phyloP scores from a whole-genome alignment of 2,113 vertebrate species.

The Mirounga angustirostris region DNA sequence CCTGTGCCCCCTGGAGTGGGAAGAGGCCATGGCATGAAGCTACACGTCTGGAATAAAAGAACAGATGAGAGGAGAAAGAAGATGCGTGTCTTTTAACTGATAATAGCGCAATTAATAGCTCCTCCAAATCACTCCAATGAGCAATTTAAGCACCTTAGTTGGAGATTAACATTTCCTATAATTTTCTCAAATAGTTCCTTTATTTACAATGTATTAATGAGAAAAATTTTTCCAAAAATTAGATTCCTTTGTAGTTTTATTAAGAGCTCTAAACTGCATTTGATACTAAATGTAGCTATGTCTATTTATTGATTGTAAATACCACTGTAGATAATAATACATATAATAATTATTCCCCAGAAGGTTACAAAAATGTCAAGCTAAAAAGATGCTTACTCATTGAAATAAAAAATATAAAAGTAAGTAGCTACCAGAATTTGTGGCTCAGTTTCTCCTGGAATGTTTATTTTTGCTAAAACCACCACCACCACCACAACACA shows the following conservation, averaged over 20 bases:
- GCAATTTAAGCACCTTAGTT: conserved; percentile 9
- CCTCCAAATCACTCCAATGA: not conserved
- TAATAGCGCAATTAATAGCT: not conserved
- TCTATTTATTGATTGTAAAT: not conserved
- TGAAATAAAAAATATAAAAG: not conserved
- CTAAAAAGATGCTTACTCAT: not conserved
- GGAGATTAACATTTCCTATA: not conserved
- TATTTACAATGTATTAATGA: conserved; percentile 20
- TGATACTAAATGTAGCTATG: not conserved
- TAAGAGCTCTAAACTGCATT: not conserved
- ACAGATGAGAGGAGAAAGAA: not conserved
- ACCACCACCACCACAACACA: not conserved
- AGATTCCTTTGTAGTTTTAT: not conserved
- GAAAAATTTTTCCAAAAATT: not conserved
- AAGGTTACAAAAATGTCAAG: not conserved
- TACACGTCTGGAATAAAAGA: not conserved
- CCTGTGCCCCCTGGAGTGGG: not conserved
- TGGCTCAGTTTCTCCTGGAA: not conserved
- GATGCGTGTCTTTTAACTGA: not conserved
- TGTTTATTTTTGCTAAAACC: not conserved
- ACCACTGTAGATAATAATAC: not conserved
- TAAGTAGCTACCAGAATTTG: not conserved
- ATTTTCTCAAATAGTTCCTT: conserved; percentile 44
- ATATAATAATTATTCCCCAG: not conserved
- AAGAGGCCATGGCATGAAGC: not conserved